Evolutionary conservation across 2,797 vertebrate species (phyloP).

Genomic region (Syncerus caffer): DNA sequence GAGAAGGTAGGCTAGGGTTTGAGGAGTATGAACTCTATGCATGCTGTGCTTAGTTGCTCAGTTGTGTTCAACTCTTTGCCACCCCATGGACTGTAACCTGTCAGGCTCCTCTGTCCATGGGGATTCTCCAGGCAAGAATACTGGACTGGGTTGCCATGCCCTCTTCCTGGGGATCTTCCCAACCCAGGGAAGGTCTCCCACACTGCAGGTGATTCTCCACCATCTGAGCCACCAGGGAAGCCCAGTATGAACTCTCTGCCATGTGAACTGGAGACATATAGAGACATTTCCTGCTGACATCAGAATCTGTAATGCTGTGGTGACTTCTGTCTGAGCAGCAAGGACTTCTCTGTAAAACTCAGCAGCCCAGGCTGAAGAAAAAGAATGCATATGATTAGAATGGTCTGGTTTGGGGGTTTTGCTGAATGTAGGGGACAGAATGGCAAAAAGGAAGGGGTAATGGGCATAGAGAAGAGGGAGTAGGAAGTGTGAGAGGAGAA

Average conservation of each 20-base stretch:
- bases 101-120: neutral
- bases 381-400: neutral
- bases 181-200: neutral
- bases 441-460: neutral
- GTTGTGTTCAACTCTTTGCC: neutral
- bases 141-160: neutral
- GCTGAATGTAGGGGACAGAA: neutral
- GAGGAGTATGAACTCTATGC: neutral
- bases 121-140: neutral
- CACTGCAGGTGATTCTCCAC: neutral
- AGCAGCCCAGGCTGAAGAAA: neutral
- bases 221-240: neutral
- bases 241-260: neutral
- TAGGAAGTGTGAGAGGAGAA: neutral
- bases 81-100: neutral
- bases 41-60: neutral
- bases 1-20: neutral
- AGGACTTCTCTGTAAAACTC: neutral
- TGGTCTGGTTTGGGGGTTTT: neutral
- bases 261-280: rapidly evolving
- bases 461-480: neutral
- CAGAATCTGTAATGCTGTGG: neutral
- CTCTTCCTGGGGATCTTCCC: neutral
- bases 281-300: neutral
- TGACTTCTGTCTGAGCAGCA: neutral